Base-by-base conservation (phyloP, 2,113 vertebrate species). In the Podilymbus podiceps region DNA sequence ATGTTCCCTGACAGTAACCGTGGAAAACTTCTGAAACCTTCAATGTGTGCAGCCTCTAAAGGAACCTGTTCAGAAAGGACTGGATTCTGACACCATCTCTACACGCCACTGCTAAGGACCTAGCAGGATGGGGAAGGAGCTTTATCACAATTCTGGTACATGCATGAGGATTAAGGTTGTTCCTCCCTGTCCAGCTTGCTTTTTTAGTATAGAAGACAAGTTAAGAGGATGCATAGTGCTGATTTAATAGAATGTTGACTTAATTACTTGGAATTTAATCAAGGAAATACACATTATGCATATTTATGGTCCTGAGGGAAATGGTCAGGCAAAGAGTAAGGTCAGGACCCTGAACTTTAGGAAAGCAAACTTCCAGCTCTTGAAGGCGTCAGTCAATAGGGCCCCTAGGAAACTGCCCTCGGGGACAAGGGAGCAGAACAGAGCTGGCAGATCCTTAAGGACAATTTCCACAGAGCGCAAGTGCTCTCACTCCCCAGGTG, bases 21-120 rank as follows among this genome's bases (percentile, higher is more conserved):
- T 8, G 30, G 15, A 33, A 58, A 42, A 53, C 14, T 30, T 15
- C 49, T 0, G 0, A 74, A 69, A 31, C 9, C 2, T 27, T 42
- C 30, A 35, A 42, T 0, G 0, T 1, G 3, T 28, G 53, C 16
- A 56, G 16, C 13, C 49, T 55, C 47, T 50, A 50, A 38, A 40
- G 22, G 28, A 91, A 30, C 9, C 33, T 38, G 21, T 12, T 46
- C 15, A 63, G 44, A 5, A 4, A 78, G 12, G 5, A 44, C 17
- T 44, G 25, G 35, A 60, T 59, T 47, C 49, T 31, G 47, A 46
- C 20, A 44, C 5, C 0, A 1, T 19, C 30, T 42, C 73, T 77
- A 40, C 27, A 30, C 81, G 64, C 58, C 9, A 13, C 30, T 82
- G 44, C 40, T 28, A 13, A 27, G 25, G 40, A 55, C 55, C 22